Conservation (phyloP, 2,888 invertebrate genomes). For the Nycteola revayana region DNA sequence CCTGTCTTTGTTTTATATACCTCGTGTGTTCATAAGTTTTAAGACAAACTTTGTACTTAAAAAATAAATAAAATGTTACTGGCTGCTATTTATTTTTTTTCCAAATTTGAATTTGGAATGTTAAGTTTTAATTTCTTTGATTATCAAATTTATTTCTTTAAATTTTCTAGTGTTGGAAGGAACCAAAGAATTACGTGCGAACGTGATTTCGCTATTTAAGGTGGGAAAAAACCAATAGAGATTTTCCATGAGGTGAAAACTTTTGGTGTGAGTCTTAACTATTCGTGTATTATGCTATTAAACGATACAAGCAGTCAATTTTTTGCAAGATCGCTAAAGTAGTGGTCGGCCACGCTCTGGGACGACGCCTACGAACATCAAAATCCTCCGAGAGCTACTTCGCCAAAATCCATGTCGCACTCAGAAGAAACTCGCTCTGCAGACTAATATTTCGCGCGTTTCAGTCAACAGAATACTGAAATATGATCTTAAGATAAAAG, state of each 20-base stretch:
- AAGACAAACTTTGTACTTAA: too few relatives aligned
- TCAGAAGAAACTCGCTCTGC: constrained; percentile 5
- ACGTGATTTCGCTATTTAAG: neutral
- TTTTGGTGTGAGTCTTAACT: constrained; percentile 1
- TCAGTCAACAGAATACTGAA: constrained; percentile 7
- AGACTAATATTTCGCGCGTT: constrained; percentile 6
- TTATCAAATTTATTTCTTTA: too few relatives aligned
- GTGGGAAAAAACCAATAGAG: constrained; percentile 1
- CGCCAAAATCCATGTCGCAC: constrained; percentile 3
- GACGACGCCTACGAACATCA: neutral
- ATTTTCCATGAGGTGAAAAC: constrained; percentile 2
- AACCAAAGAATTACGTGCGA: neutral
- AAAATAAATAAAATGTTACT: too few relatives aligned
- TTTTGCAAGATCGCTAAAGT: constrained; percentile 1
- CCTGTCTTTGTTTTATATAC: too few relatives aligned
- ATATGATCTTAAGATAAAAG: constrained; percentile 1
- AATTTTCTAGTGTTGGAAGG: neutral
- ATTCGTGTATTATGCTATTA: constrained; percentile 3
- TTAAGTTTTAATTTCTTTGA: too few relatives aligned
- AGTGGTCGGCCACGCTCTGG: constrained; percentile 3
- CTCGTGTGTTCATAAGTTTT: too few relatives aligned
- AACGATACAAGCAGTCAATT: constrained; percentile 1
- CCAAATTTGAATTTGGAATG: too few relatives aligned
- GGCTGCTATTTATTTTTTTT: too few relatives aligned
- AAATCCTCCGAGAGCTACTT: constrained; percentile 2